Evolutionary conservation across 2,797 vertebrate species (phyloP).

Genomic region (Diplodus puntazzo): DNA sequence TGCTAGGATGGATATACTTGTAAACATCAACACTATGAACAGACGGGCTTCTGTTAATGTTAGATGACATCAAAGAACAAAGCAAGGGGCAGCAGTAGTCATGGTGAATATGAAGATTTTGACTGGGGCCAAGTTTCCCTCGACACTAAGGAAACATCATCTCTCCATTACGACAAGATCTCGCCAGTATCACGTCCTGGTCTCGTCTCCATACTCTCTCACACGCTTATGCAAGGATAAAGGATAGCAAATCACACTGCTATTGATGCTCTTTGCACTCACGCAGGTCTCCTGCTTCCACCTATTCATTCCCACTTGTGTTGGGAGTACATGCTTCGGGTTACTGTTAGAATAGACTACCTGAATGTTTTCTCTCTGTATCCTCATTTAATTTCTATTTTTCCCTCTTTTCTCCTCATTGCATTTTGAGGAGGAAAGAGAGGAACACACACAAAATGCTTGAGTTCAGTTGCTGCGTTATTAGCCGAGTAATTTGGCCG

Average conservation of each 20-base stretch:
- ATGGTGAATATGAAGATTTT: slow-evolving; percentile 74
- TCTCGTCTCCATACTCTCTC: slow-evolving; percentile 36
- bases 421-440: slow-evolving; percentile 37
- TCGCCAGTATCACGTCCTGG: slow-evolving; percentile 43
- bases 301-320: slow-evolving; percentile 35
- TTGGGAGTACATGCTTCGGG: slow-evolving; percentile 34
- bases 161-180: slow-evolving; percentile 46
- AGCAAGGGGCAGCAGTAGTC: slow-evolving; percentile 45
- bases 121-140: slow-evolving; percentile 65
- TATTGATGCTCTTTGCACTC: slow-evolving; percentile 50
- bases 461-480: slow-evolving; percentile 7
- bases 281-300: slow-evolving; percentile 37
- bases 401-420: slow-evolving; percentile 41
- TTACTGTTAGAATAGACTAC: slow-evolving; percentile 48
- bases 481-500: slow-evolving; percentile 26
- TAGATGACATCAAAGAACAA: slow-evolving; percentile 52
- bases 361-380: slow-evolving; percentile 58
- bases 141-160: slow-evolving; percentile 44
- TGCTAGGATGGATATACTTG: slow-evolving; percentile 38
- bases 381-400: slow-evolving; percentile 8
- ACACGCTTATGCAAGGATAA: slow-evolving; percentile 55
- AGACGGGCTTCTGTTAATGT: slow-evolving; percentile 45
- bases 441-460: slow-evolving; percentile 8
- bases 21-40: slow-evolving; percentile 54
- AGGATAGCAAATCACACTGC: slow-evolving; percentile 38